Evolutionary conservation across 2,113 vertebrate species (phyloP).

Genomic region (Echinops telfairi): DNA sequence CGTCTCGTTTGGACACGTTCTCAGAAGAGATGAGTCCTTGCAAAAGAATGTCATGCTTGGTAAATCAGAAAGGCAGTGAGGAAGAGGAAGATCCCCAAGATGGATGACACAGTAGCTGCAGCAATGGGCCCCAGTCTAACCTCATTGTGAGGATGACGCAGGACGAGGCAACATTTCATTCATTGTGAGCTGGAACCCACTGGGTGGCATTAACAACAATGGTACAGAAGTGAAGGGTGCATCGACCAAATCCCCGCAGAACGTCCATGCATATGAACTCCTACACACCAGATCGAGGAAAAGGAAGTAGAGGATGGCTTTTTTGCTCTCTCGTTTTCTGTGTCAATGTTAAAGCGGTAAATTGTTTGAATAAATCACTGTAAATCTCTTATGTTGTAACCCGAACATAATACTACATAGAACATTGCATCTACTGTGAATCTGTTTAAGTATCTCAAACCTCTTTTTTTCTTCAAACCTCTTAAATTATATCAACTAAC

Average conservation of each 20-base stretch:
- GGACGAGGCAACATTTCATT: no score
- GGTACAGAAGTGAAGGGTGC: neutral
- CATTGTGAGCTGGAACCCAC: no score
- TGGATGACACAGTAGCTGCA: no score
- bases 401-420: constrained; percentile 42
- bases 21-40: no score
- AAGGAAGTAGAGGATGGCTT: neutral
- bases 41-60: no score
- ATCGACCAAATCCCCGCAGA: neutral
- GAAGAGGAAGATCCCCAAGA: no score
- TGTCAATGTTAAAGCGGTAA: constrained; percentile 15
- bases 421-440: constrained; percentile 24
- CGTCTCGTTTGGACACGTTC: no score
- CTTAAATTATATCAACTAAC: constrained; percentile 56
- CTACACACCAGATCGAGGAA: neutral
- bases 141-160: no score
- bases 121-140: no score
- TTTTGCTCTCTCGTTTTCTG: neutral
- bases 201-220: no score
- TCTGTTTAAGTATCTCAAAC: neutral
- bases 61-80: no score
- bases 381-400: constrained; percentile 41
- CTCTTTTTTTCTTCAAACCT: neutral
- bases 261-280: neutral
- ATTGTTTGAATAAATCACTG: constrained; percentile 51